Conservation (phyloP, 2,113 vertebrate genomes). For the Chamaea fasciata region DNA sequence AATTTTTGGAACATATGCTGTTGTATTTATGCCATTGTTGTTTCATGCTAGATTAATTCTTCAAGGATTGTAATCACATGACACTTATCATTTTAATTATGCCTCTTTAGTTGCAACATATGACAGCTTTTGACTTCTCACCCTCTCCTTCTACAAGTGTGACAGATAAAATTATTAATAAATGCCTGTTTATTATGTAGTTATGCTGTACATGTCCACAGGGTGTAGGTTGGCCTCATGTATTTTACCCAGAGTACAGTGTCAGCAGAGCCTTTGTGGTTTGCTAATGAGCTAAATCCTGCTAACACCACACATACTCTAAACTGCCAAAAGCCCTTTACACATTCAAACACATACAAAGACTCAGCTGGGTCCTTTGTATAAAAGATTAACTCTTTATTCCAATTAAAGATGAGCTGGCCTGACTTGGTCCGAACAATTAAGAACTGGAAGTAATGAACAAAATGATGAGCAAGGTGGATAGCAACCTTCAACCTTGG, state of each 20-base stretch:
- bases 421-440: slow-evolving; percentile 36
- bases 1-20: slow-evolving; percentile 67
- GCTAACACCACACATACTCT: slow-evolving; percentile 60
- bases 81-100: slow-evolving; percentile 78
- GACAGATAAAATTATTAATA: slow-evolving; percentile 80
- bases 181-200: slow-evolving; percentile 79
- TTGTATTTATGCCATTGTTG: slow-evolving; percentile 69
- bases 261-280: slow-evolving; percentile 66
- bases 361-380: slow-evolving; percentile 67
- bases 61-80: slow-evolving; percentile 74
- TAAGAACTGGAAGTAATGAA: slow-evolving; percentile 42
- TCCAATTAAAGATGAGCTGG: slow-evolving; percentile 67
- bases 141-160: slow-evolving; percentile 66
- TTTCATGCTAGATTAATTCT: slow-evolving; percentile 76
- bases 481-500: not conserved
- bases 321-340: slow-evolving; percentile 68
- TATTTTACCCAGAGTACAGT: slow-evolving; percentile 66
- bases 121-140: slow-evolving; percentile 76
- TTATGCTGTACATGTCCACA: slow-evolving; percentile 70
- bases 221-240: slow-evolving; percentile 65
- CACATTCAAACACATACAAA: slow-evolving; percentile 57
- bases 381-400: slow-evolving; percentile 73
- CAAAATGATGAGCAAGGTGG: not conserved
- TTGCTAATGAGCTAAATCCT: slow-evolving; percentile 76
- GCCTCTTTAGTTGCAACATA: slow-evolving; percentile 72